Conservation (phyloP, 2,113 vertebrate genomes). For the Engraulis encrasicolus region DNA sequence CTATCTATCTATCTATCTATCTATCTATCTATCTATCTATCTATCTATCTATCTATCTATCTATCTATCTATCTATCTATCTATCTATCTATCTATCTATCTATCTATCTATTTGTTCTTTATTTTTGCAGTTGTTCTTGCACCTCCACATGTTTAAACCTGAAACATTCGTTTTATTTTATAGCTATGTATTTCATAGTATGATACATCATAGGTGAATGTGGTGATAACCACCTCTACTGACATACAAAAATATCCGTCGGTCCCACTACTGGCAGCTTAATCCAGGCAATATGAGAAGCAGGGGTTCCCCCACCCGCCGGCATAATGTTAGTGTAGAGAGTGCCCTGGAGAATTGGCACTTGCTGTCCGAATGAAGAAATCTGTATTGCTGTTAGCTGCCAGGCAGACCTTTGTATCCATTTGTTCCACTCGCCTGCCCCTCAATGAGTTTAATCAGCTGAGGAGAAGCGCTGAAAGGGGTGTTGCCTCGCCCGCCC, state of each 20-base stretch:
- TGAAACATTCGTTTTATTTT: neutral
- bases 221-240: neutral
- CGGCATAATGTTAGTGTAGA: conserved; percentile 71
- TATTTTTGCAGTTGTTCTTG: too few species aligned
- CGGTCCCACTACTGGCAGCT: too few species aligned
- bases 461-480: conserved; percentile 81
- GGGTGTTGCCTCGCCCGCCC: conserved; percentile 78
- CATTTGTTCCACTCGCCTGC: conserved; percentile 82
- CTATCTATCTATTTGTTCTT: too few species aligned
- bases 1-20: too few species aligned
- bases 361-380: conserved; percentile 76
- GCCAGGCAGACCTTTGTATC: conserved; percentile 80
- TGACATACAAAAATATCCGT: neutral
- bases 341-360: conserved; percentile 67
- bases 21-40: too few species aligned
- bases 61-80: too few species aligned
- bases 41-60: too few species aligned
- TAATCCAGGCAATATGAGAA: conserved; percentile 63
- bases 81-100: too few species aligned
- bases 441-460: conserved; percentile 85
- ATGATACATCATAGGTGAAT: neutral
- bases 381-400: conserved; percentile 80
- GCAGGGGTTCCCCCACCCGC: conserved; percentile 65
- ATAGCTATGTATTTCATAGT: too few species aligned
- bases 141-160: too few species aligned